Base-by-base conservation (phyloP, 2,888 invertebrate species). In the Synergus umbraculus region DNA sequence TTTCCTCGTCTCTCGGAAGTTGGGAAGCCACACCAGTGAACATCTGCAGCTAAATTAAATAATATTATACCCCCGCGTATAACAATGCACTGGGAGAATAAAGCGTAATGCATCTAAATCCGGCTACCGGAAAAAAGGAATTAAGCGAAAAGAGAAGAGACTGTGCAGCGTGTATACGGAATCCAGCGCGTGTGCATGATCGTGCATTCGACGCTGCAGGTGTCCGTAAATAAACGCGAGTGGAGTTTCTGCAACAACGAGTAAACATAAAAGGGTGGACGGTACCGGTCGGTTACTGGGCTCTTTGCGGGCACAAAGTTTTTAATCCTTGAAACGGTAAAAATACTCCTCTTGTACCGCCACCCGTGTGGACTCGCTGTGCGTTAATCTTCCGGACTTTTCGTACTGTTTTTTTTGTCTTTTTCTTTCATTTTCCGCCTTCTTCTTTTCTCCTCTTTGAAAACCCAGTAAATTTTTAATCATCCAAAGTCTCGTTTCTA, bases 141-240 rank as follows among this genome's bases (percentile, higher is more conserved):
- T 73, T 73, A 79, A 65, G 67, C 63, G 76, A 60, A 76, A 64
- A 67, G 83, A 76, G 46, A 77, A 80, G 76, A 69, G 76, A 69
- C 29, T 77, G 67, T 58, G 79, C 76, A 84, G 79, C 29, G 3
- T 29, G 29, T 29, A 29, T 29, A 29, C 29, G 82, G 86, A 86
- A 87, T 85, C 86, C 78, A 46, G 54, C 49, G 83, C 80, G 83
- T 83, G 76, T 83, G 84, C 82, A 86, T 82, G 83, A 84, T 80
- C 82, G 83, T 82, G 78, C 78, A 66, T 78, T 81, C 58, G 69
- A 46, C 76, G 78, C 77, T 77, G 86, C 86, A 88, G 87, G 86
- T 88, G 86, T 88, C 87, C 88, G 87, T 88, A 87, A 87, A 88
- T 88, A 88, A 88, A 88, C 86, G 86, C 85, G 86, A 84, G 86